Conservation (phyloP, 2,888 invertebrate species). For the Sesamia inferens region DNA sequence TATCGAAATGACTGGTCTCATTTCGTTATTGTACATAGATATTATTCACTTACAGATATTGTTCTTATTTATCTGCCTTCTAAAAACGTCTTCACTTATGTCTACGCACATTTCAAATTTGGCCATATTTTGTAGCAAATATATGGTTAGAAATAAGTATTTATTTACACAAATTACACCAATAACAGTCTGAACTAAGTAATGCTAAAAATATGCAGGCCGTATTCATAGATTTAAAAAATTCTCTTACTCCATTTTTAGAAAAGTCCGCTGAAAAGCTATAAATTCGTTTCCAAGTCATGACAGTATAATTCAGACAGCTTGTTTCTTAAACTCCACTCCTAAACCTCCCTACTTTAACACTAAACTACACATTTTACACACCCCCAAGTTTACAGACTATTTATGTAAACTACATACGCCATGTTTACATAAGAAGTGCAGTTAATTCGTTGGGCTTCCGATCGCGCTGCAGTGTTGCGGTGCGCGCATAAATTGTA, state of each 20-base stretch:
- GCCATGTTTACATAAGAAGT: constrained; percentile 39
- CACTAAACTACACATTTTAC: constrained; percentile 35
- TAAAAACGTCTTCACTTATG: too few relatives aligned
- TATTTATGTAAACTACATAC: constrained; percentile 28
- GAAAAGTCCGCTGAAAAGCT: neutral
- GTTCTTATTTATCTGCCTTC: too few relatives aligned
- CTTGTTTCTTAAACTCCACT: constrained; percentile 23
- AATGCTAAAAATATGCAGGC: neutral
- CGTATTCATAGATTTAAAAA: neutral
- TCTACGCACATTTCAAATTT: neutral
- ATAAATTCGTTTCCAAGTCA: constrained; percentile 38
- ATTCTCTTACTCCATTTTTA: neutral
- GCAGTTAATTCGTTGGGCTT: constrained; percentile 49
- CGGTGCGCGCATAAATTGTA: constrained; percentile 73
- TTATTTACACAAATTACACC: neutral
- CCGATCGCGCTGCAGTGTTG: constrained; percentile 55
- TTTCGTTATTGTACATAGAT: too few relatives aligned
- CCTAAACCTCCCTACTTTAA: constrained; percentile 4
- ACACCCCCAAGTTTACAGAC: constrained; percentile 23
- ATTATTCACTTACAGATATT: too few relatives aligned
- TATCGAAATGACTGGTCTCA: too few relatives aligned
- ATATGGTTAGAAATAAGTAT: too few relatives aligned
- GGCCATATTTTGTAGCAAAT: neutral
- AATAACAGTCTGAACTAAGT: neutral
- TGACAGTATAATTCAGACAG: constrained; percentile 35